A percentile compares a stretch with the other conserved stretches of the same genome.
Evolutionary conservation across 2,797 vertebrate species (phyloP).

Genomic region (Sebastes reedi): DNA sequence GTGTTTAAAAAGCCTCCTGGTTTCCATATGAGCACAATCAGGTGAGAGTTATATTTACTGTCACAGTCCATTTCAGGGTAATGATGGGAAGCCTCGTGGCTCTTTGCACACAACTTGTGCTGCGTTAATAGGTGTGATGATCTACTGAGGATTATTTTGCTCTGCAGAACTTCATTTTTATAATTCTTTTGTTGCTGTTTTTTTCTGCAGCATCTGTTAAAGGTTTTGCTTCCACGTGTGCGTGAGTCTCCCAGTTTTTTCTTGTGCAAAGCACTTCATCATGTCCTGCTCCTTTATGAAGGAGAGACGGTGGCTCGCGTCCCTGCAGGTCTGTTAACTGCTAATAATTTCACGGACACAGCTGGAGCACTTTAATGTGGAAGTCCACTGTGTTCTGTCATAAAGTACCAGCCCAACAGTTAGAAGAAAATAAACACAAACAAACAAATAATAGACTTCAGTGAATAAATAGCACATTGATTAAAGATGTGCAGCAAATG

Average conservation of each 20-base stretch:
- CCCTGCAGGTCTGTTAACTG: conserved; percentile 29
- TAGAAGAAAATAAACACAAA: background rate
- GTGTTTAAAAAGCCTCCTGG: conserved; percentile 20
- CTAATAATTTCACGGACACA: conserved; percentile 12
- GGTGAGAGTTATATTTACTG: conserved; percentile 20
- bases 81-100: background rate
- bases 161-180: background rate
- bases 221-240: background rate
- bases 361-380: conserved; percentile 4
- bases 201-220: background rate
- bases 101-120: background rate
- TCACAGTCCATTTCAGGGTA: conserved; percentile 41
- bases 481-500: background rate
- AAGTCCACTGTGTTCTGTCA: background rate
- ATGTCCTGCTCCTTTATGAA: background rate
- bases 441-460: background rate
- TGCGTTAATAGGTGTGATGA: background rate
- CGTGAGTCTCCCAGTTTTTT: conserved; percentile 12
- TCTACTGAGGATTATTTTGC: background rate
- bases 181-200: background rate
- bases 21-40: conserved; percentile 25
- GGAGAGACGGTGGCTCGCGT: conserved; percentile 1
- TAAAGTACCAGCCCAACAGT: background rate
- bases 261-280: background rate
- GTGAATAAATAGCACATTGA: background rate